Conservation (phyloP, 2,888 invertebrate genomes). For the Erebia palarica region DNA sequence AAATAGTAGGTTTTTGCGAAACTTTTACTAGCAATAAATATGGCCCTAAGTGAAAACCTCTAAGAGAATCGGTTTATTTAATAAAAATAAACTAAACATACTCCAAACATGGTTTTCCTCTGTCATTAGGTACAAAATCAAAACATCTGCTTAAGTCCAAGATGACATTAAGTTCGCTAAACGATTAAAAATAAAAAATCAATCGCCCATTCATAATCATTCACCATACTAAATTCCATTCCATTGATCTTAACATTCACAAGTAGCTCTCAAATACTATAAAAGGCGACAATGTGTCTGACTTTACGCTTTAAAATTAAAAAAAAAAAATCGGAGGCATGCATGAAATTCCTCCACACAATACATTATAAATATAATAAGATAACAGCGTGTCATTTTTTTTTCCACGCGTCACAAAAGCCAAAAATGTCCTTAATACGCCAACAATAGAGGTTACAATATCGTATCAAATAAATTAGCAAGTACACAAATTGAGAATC, state of each 20-base stretch:
- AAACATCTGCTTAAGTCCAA: slow-evolving; percentile 27
- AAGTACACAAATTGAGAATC: background rate
- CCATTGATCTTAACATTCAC: slow-evolving; percentile 53
- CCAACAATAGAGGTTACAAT: slow-evolving; percentile 37
- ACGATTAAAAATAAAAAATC: slow-evolving; percentile 43
- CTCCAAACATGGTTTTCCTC: no score
- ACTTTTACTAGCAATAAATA: no score
- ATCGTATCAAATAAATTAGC: slow-evolving; percentile 22
- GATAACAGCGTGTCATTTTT: slow-evolving; percentile 60
- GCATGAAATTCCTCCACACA: slow-evolving; percentile 68
- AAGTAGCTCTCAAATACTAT: slow-evolving; percentile 61
- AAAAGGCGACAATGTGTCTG: slow-evolving; percentile 62
- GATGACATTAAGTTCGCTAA: slow-evolving; percentile 39
- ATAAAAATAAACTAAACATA: no score
- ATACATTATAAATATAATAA: slow-evolving; percentile 66
- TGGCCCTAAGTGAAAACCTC: no score
- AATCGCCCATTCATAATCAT: slow-evolving; percentile 53
- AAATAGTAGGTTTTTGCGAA: no score
- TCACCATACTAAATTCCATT: slow-evolving; percentile 68
- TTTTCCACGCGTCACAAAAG: slow-evolving; percentile 32
- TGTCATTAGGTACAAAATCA: background rate
- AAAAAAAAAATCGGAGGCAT: slow-evolving; percentile 63
- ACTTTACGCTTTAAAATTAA: slow-evolving; percentile 46
- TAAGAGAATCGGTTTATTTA: no score
- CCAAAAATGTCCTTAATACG: slow-evolving; percentile 46